Conservation (phyloP, 2,797 vertebrate genomes). For the Rallus crepitans region DNA sequence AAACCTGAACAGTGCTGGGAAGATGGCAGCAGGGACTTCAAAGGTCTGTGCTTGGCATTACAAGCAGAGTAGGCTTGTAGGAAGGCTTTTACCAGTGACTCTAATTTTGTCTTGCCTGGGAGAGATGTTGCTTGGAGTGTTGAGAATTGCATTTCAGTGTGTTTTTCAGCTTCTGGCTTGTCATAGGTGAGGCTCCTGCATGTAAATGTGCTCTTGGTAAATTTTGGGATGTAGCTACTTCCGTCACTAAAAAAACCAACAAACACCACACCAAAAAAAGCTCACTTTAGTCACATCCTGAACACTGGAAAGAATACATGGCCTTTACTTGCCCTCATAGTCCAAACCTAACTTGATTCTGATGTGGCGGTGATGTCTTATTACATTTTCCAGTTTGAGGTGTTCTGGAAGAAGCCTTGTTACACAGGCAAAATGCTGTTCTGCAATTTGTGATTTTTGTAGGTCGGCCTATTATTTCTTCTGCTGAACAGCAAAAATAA, state of each 20-base stretch:
- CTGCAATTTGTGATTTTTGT: neutral
- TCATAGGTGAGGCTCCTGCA: neutral
- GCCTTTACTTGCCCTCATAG: neutral
- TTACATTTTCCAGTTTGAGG: neutral
- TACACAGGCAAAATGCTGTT: neutral
- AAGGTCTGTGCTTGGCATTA: neutral
- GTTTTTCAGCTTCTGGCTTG: slow-evolving; percentile 5
- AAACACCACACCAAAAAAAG: neutral
- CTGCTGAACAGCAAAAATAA: neutral
- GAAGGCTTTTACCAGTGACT: neutral
- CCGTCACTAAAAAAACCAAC: neutral
- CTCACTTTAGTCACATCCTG: neutral
- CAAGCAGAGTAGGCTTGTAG: neutral
- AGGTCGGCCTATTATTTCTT: neutral
- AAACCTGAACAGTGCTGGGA: neutral
- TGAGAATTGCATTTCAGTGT: neutral
- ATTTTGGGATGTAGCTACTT: neutral
- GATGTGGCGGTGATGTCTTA: neutral
- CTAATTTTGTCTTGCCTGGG: neutral
- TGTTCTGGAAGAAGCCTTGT: neutral
- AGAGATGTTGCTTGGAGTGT: neutral
- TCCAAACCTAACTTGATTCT: slow-evolving; percentile 4
- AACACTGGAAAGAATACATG: neutral
- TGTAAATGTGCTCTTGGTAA: neutral
- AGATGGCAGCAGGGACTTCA: neutral